A percentile compares a stretch with the other conserved stretches of the same genome.
Evolutionary conservation across 2,797 vertebrate species (phyloP).

Genomic region (Eulemur albifrons): DNA sequence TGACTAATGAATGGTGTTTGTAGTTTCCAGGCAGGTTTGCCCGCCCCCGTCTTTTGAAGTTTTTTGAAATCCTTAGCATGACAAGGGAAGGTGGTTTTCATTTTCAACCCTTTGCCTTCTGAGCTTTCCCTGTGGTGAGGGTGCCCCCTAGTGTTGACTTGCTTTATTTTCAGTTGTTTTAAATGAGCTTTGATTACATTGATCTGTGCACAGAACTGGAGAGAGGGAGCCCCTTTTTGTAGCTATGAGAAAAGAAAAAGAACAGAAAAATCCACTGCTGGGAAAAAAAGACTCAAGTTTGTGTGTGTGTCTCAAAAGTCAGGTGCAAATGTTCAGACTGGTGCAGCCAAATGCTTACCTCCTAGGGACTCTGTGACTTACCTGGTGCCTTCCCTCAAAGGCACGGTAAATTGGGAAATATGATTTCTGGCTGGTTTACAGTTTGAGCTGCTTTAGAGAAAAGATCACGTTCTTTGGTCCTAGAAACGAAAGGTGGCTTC

Average conservation of each 20-base stretch:
- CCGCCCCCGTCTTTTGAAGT: not conserved
- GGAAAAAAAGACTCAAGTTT: not conserved
- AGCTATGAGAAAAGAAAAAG: not conserved
- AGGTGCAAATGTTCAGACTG: fast-evolving
- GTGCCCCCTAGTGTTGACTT: slow-evolving; percentile 81
- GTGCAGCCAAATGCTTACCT: fast-evolving
- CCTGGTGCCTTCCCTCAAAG: not conserved
- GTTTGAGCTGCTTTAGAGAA: not conserved
- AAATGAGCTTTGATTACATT: not conserved
- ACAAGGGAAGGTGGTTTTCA: not conserved
- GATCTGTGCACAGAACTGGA: not conserved
- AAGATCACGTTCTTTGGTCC: not conserved
- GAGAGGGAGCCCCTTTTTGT: not conserved
- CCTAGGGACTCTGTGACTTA: not conserved
- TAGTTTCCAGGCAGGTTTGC: not conserved
- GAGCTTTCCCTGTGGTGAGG: slow-evolving; percentile 46
- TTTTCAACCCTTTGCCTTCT: not conserved
- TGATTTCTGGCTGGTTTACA: not conserved
- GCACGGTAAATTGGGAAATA: not conserved
- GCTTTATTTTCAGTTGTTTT: not conserved
- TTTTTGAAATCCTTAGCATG: not conserved
- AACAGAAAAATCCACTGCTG: not conserved
- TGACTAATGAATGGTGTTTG: fast-evolving
- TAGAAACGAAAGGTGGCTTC: not conserved
- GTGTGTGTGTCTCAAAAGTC: fast-evolving